A percentile compares a stretch with the other conserved stretches of the same genome.
phyloP scores from a whole-genome alignment of 2,113 vertebrate genomes.

The Stomatorhinus ivindoensis region DNA sequence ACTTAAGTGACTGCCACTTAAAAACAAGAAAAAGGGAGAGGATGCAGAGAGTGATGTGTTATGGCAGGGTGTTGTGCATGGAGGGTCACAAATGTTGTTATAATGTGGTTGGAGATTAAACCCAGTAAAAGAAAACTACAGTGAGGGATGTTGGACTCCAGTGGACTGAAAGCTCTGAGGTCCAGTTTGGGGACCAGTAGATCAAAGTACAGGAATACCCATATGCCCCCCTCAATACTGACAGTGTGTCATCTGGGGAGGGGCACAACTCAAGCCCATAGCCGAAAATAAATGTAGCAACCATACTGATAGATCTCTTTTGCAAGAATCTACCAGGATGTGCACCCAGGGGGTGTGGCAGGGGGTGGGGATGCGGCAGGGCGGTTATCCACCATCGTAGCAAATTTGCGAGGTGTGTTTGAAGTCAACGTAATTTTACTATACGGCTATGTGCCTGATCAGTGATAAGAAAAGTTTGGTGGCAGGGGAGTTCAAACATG shows the following conservation, averaged over 20 bases:
- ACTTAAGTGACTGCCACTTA: constrained; percentile 23
- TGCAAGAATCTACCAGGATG: background rate
- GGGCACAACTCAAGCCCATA: background rate
- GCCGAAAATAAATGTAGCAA: background rate
- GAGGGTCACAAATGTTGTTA: background rate
- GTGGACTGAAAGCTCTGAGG: constrained; percentile 11
- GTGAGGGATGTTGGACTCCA: background rate
- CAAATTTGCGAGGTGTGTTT: background rate
- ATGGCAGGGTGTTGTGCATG: background rate
- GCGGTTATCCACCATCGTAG: background rate
- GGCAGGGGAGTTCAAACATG: background rate
- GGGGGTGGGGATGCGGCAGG: background rate
- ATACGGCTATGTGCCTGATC: background rate
- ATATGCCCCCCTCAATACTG: background rate
- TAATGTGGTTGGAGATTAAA: background rate
- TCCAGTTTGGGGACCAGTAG: constrained; percentile 6
- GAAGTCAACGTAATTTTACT: background rate
- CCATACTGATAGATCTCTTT: background rate
- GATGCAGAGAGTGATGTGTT: background rate
- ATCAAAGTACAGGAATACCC: background rate
- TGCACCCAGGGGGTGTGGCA: background rate
- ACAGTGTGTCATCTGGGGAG: background rate
- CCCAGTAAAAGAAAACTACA: background rate
- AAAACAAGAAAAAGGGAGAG: background rate
- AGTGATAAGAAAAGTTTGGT: background rate